Base-by-base conservation (phyloP, 2,113 vertebrate species). In the Phrynocephalus versicolor region DNA sequence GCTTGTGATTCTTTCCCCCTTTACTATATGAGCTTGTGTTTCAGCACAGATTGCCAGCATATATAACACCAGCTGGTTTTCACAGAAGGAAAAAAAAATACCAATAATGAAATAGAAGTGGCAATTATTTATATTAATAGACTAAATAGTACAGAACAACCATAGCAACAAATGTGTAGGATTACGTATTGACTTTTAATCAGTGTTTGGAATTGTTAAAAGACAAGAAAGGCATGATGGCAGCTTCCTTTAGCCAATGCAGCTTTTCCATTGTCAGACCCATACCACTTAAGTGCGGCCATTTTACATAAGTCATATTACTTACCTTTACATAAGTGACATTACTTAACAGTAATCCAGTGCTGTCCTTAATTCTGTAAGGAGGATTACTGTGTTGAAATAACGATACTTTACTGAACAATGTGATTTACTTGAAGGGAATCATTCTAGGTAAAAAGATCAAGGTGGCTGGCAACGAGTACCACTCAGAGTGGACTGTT, bases 41-140 rank as follows among this genome's bases (percentile, higher is more conserved):
- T 92, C 78, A 80, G 1, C 74, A 8, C 76, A 88, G 85, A 55
- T 86, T 92, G 89, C 87, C 74, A 82, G 60, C 77, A 25, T 84
- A 39, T 65, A 73, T 33, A 72, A 0, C 85, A 81, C 84, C 89
- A 87, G 60, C 83, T 90, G 83, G 87, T 86, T 85, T 72, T 88
- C 82, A 81, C 58, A 82, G 45, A 62, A 23, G 73, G 3, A 3
- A 2, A 21, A 14, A 70, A 64, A 62, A 41, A 37, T 30, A 90
- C 41, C 30, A 91, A 72, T 72, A n/a, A 58, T 72, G 88, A 82
- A 87, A 87, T 89, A 74, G 72, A 37, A 72, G 62, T 87, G 67
- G 39, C 74, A 79, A 90, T 91, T 89, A 74, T 80, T 83, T 58
- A 81, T 89, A 82, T 10, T 87, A 81, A 89, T 88, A 81, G 77